Percentiles rank a stretch among this genome's conserved stretches.
Evolutionary conservation across 2,113 vertebrate species (phyloP).

Genomic region (Myrmecophaga tridactyla): DNA sequence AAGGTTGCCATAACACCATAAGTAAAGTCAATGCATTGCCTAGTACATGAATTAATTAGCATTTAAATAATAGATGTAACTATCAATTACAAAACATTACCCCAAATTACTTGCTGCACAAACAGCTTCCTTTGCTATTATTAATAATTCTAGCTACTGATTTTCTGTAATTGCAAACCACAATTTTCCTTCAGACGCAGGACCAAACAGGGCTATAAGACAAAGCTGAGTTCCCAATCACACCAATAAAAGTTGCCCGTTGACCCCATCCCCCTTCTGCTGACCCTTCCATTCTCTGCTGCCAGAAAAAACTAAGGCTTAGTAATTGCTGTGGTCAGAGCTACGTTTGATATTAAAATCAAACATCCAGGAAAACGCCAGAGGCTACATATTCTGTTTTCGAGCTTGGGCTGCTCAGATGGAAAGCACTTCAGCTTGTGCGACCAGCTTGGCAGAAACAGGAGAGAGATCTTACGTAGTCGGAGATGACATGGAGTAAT

Average conservation of each 20-base stretch:
- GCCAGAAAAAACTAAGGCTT: slow-evolving; percentile 2
- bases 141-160: slow-evolving; percentile 65
- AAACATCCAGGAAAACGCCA: slow-evolving; percentile 49
- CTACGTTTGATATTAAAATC: slow-evolving; percentile 61
- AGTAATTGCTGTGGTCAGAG: slow-evolving; percentile 40
- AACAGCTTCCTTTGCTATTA: slow-evolving; percentile 60
- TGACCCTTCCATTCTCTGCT: background rate
- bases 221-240: background rate
- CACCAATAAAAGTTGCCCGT: background rate
- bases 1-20: slow-evolving; percentile 20
- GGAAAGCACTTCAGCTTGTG: background rate
- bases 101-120: slow-evolving; percentile 53
- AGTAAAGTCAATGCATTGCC: slow-evolving; percentile 65
- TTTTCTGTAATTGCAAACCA: slow-evolving; percentile 49
- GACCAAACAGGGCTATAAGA: background rate
- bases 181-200: slow-evolving; percentile 32
- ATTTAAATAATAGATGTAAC: slow-evolving; percentile 73
- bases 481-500: background rate
- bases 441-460: background rate
- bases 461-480: background rate
- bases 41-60: slow-evolving; percentile 66
- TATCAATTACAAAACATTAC: slow-evolving; percentile 63
- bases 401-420: background rate
- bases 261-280: background rate
- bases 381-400: slow-evolving; percentile 53